phyloP scores from a whole-genome alignment of 1,140 invertebrate genomes.

The Nasonia longicornis region DNA sequence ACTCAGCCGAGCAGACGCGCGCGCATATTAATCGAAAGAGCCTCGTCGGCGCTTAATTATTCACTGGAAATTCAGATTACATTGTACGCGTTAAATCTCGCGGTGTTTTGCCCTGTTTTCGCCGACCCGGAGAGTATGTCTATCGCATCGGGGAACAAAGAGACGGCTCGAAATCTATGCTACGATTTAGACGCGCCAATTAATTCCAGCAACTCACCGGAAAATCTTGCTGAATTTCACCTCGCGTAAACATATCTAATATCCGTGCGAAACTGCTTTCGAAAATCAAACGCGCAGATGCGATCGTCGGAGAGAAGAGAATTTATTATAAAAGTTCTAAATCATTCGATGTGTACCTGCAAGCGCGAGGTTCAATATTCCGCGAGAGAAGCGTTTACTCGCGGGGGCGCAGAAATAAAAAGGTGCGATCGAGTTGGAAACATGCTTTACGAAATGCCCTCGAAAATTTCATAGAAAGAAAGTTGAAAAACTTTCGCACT shows the following conservation, averaged over 20 bases:
- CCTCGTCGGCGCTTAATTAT: neutral
- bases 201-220: neutral
- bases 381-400: neutral
- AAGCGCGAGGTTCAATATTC: neutral
- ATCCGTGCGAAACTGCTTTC: neutral
- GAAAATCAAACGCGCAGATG: neutral
- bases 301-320: no score
- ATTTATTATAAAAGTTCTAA: slow-evolving; percentile 5
- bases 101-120: neutral
- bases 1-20: no score
- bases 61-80: neutral
- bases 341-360: neutral
- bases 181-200: neutral
- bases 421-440: neutral
- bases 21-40: no score
- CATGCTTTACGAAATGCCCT: neutral
- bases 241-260: neutral
- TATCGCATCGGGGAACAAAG: no score
- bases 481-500: neutral
- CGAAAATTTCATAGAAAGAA: slow-evolving; percentile 4
- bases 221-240: neutral
- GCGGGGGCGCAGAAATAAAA: no score
- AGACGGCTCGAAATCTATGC: no score
- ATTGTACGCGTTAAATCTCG: neutral
- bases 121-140: no score